Evolutionary conservation across 2,113 vertebrate species (phyloP).

Genomic region (Oryctolagus cuniculus): mOryCun1.1 NC_091432.1:84260001-84260500

Average conservation of each 20-base stretch:
- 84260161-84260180: neutral
- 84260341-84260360: neutral
- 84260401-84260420: no score
- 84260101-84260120: neutral
- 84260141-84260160: slow-evolving; percentile 17
- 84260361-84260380: no score
- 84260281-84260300: neutral
- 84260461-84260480: no score
- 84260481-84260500: slow-evolving; percentile 2
- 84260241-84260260: neutral
- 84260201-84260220: neutral
- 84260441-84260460: no score
- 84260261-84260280: slow-evolving; percentile 21
- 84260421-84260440: no score
- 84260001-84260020: neutral
- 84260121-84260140: neutral
- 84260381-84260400: no score
- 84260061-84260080: neutral
- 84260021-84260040: slow-evolving; percentile 2
- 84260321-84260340: neutral
- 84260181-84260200: slow-evolving; percentile 14
- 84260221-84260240: neutral
- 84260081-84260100: neutral
- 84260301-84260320: slow-evolving; percentile 37
- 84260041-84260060: neutral